A percentile compares a stretch with the other conserved stretches of the same genome.
phyloP scores from a whole-genome alignment of 2,797 vertebrate species.

The Microcaecilia unicolor region DNA sequence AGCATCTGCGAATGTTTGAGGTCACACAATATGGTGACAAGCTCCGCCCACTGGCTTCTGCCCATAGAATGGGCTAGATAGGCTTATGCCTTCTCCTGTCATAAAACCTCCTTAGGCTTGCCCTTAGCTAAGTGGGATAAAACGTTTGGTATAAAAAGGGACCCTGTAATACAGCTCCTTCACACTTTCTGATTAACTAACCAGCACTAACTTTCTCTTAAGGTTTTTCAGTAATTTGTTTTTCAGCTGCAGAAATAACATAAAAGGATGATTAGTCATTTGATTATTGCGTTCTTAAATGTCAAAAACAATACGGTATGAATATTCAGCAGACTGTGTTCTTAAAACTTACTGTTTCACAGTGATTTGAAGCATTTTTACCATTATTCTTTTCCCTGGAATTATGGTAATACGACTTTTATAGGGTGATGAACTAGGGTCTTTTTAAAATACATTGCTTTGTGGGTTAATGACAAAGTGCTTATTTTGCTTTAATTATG shows the following conservation, averaged over 20 bases:
- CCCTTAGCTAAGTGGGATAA: no score
- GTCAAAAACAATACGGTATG: slow-evolving; percentile 65
- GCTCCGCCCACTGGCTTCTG: no score
- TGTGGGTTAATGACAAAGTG: slow-evolving; percentile 31
- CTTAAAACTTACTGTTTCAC: slow-evolving; percentile 55
- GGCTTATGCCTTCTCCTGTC: no score
- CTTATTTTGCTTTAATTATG: slow-evolving; percentile 9
- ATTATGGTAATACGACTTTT: slow-evolving; percentile 63
- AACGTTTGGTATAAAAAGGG: no score
- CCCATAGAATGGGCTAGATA: no score
- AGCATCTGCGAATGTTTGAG: no score
- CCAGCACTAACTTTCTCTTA: slow-evolving; percentile 36
- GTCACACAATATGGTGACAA: no score
- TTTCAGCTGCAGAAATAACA: slow-evolving; percentile 50
- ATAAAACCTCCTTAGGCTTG: no score
- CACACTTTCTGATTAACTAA: no score
- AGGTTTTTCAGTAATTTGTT: slow-evolving; percentile 37
- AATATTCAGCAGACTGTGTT: slow-evolving; percentile 65
- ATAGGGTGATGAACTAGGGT: slow-evolving; percentile 46
- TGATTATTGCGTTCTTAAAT: slow-evolving; percentile 72
- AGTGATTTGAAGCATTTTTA: slow-evolving; percentile 46
- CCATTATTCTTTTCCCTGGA: slow-evolving; percentile 55
- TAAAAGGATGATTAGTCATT: slow-evolving; percentile 66
- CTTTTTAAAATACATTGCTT: slow-evolving; percentile 39
- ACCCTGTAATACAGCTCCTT: no score